Evolutionary conservation across 2,113 vertebrate species (phyloP), one percentile per base, ranked within the genome.

Genomic region (Pygoscelis adeliae): DNA sequence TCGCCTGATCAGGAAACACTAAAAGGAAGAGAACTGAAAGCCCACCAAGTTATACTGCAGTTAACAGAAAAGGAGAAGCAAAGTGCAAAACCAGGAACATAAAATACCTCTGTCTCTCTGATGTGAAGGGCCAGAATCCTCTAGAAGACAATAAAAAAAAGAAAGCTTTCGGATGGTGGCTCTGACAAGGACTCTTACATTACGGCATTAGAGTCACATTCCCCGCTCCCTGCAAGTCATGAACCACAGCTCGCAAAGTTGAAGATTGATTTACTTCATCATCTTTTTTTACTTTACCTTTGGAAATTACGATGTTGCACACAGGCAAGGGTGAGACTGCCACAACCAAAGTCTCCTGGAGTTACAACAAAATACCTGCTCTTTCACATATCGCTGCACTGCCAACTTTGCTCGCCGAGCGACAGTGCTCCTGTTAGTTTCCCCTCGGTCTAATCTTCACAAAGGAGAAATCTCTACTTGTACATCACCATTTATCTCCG

Each of bases 311-410:
- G 1, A 17, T 1, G 5, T 9, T n/a, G 23, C 9, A 30, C 26
- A 6, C 46, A 29, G 9, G 32, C 17, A 18, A n/a, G 55, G 46
- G 11, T 1, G 15, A 30, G 29, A 21, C 8, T 15, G 7, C 13
- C 21, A 32, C 10, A 63, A 46, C 1, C 30, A 18, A 29, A 20
- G 13, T 3, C 36, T 70, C 66, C 22, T 6, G n/a, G 67, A n/a
- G 19, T 36, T 30, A 22, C 44, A 47, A 13, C 42, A 40, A 34
- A 34, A 34, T 6, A 71, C 14, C 30, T 10, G 9, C 12, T 83
- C 36, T 32, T n/a, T n/a, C 36, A 11, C 6, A 1, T 18, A 27
- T 3, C 3, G 1, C 9, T 13, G 17, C 4, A 2, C 32, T 32
- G 36, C 8, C 15, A 13, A 8, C 25, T 20, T 30, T 5, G 23